phyloP scores from a whole-genome alignment of 2,113 vertebrate species.

The Ascaphus truei region DNA sequence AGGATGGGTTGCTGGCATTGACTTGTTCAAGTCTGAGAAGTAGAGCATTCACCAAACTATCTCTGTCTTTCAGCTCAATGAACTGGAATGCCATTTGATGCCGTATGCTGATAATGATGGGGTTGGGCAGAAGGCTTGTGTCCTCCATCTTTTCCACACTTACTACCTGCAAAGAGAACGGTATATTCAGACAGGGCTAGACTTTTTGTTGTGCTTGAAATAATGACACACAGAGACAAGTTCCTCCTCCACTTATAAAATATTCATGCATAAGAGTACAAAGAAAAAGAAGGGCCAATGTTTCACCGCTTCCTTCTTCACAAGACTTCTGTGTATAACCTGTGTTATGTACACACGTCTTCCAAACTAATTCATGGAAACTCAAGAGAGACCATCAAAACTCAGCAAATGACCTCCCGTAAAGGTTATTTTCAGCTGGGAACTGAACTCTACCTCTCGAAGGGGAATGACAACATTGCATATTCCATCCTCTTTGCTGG shows the following conservation, averaged over 20 bases:
- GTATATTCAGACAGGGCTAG: not conserved
- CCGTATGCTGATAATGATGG: constrained; percentile 85
- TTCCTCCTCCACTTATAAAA: too few relatives aligned
- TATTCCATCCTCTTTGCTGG: constrained; percentile 80
- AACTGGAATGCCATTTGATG: constrained; percentile 92
- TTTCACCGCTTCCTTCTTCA: too few relatives aligned
- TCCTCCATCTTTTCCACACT: constrained; percentile 92
- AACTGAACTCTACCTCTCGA: constrained; percentile 71
- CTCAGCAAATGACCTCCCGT: too few relatives aligned
- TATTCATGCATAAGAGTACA: too few relatives aligned
- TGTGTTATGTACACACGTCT: too few relatives aligned
- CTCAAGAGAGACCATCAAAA: too few relatives aligned
- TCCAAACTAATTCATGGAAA: too few relatives aligned
- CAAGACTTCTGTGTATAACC: too few relatives aligned
- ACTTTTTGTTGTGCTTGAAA: too few relatives aligned
- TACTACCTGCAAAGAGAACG: constrained; percentile 67
- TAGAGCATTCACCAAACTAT: constrained; percentile 75
- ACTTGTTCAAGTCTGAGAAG: constrained; percentile 64
- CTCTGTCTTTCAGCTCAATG: constrained; percentile 81
- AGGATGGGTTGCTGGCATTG: constrained; percentile 46
- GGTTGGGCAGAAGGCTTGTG: constrained; percentile 81
- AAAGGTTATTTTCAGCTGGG: too few relatives aligned
- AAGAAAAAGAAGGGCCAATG: too few relatives aligned
- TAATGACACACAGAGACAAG: too few relatives aligned
- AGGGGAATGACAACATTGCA: constrained; percentile 85